Evolutionary conservation across 1,140 invertebrate genomes (phyloP).

Genomic region (Conus betulinus): DNA sequence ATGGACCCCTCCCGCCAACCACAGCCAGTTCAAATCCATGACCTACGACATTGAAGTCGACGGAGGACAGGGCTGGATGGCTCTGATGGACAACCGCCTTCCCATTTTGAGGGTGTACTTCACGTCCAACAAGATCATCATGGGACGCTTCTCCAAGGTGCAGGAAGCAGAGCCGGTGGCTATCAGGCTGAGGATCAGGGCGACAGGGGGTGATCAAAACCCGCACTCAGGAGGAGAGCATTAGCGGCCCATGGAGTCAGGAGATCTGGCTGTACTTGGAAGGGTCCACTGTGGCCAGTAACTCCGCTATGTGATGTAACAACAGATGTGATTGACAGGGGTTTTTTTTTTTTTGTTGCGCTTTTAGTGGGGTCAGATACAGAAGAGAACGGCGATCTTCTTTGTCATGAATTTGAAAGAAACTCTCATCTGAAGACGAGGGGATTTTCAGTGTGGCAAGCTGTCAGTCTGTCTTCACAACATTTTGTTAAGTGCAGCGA

Average conservation of each 20-base stretch:
- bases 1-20: conserved; percentile 4
- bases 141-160: neutral
- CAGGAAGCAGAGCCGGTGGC: conserved; percentile 24
- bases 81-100: neutral
- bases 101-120: conserved; percentile 16
- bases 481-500: too few relatives aligned
- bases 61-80: neutral
- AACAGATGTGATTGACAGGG: too few relatives aligned
- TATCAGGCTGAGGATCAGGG: neutral
- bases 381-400: too few relatives aligned
- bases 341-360: too few relatives aligned
- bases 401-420: too few relatives aligned
- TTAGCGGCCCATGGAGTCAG: conserved; percentile 9
- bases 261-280: conserved; percentile 18
- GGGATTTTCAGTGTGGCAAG: too few relatives aligned
- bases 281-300: neutral
- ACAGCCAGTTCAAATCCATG: conserved; percentile 4
- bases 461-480: too few relatives aligned
- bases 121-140: conserved; percentile 16
- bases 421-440: too few relatives aligned
- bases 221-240: neutral
- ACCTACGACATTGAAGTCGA: conserved; percentile 18
- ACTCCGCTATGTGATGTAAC: conserved; percentile 4
- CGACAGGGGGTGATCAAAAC: conserved; percentile 2
- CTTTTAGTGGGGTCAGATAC: too few relatives aligned